Conservation (phyloP, 2,888 invertebrate genomes). For the Andricus quercusramuli region DNA sequence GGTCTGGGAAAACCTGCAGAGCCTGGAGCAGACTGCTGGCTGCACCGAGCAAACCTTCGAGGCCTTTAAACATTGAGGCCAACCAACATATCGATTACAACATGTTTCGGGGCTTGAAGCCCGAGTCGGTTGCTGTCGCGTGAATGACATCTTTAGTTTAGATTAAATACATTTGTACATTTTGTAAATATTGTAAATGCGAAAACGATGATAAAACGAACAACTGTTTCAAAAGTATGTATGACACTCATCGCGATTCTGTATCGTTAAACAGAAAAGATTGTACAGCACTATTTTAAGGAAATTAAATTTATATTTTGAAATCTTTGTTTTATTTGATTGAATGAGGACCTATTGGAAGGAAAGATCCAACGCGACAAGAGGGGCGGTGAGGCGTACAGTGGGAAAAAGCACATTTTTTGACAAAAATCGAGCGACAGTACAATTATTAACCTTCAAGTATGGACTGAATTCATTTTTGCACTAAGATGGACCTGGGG, state of each 20-base stretch:
- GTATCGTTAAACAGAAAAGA: neutral
- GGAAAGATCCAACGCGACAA: too few relatives aligned
- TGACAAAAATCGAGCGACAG: too few relatives aligned
- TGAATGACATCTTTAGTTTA: slow-evolving; percentile 30
- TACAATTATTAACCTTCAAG: too few relatives aligned
- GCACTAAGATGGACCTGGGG: too few relatives aligned
- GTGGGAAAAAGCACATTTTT: too few relatives aligned
- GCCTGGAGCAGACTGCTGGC: slow-evolving; percentile 81
- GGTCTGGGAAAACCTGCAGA: slow-evolving; percentile 82
- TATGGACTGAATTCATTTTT: too few relatives aligned
- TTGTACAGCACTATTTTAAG: slow-evolving; percentile 2
- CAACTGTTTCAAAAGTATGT: neutral
- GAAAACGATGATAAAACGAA: neutral
- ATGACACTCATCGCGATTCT: neutral
- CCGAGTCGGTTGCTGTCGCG: slow-evolving; percentile 57
- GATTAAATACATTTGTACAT: slow-evolving; percentile 6
- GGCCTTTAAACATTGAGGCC: slow-evolving; percentile 68
- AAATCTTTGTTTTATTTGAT: neutral
- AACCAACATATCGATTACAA: slow-evolving; percentile 62
- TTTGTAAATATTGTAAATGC: slow-evolving; percentile 39
- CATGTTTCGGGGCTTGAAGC: slow-evolving; percentile 64
- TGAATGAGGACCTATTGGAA: neutral
- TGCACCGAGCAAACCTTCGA: slow-evolving; percentile 79
- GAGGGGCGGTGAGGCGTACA: too few relatives aligned
- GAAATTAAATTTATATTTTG: slow-evolving; percentile 8